phyloP scores from a whole-genome alignment of 2,888 invertebrate genomes.

The Rhimphoctona megacephalus region DNA sequence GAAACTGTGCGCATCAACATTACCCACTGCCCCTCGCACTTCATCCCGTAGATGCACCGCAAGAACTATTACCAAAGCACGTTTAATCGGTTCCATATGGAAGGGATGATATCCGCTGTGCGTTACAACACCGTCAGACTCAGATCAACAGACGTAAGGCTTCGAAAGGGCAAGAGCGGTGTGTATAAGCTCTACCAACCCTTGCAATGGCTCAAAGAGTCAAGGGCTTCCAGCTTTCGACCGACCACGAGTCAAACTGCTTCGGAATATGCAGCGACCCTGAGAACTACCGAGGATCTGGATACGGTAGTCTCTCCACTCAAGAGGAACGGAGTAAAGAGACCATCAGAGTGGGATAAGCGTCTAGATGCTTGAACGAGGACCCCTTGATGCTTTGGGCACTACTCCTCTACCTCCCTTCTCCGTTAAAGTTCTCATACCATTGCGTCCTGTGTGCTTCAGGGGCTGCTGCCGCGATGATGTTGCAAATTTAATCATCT shows the following conservation, averaged over 20 bases:
- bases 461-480: slow-evolving; percentile 83
- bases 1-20: not conserved
- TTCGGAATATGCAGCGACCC: slow-evolving; percentile 76
- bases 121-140: slow-evolving; percentile 36
- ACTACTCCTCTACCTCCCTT: slow-evolving; percentile 43
- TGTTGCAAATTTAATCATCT: slow-evolving; percentile 85
- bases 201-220: slow-evolving; percentile 41
- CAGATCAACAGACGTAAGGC: slow-evolving; percentile 54
- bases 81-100: slow-evolving; percentile 20
- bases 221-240: slow-evolving; percentile 72
- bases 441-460: slow-evolving; percentile 75
- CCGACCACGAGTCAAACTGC: slow-evolving; percentile 80
- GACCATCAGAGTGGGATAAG: slow-evolving; percentile 51
- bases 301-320: slow-evolving; percentile 28
- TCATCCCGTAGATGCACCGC: slow-evolving; percentile 7
- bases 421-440: slow-evolving; percentile 48
- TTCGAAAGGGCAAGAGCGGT: slow-evolving; percentile 40
- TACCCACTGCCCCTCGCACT: not conserved
- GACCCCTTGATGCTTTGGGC: slow-evolving; percentile 61
- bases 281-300: slow-evolving; percentile 42
- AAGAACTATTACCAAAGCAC: slow-evolving; percentile 45
- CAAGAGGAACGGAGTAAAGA: slow-evolving; percentile 49
- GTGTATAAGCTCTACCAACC: slow-evolving; percentile 24
- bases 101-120: slow-evolving; percentile 3
- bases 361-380: slow-evolving; percentile 45